These are phyloP conservation scores for Lasioglossum oenotherae DNA, from an alignment of 2,888 invertebrate species.

Conservation along the genomic window DNA sequence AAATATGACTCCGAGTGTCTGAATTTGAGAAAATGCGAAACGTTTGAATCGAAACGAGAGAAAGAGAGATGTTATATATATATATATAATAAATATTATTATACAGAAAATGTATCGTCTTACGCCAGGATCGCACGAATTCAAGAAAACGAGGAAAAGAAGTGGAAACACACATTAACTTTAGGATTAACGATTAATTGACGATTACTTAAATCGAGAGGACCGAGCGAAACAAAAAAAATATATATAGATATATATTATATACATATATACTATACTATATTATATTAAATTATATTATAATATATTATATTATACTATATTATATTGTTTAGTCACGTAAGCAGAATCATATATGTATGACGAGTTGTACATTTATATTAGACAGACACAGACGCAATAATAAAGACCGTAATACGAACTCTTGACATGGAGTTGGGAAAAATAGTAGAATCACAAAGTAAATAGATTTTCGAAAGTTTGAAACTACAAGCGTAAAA, in stretches of 20 bases:
- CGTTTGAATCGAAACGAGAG: neutral
- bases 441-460: neutral
- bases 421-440: conserved; percentile 10
- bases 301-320: conserved; percentile 65
- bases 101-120: conserved; percentile 40
- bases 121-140: conserved; percentile 30
- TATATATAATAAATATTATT: conserved; percentile 7
- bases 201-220: conserved; percentile 54
- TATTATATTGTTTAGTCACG: conserved; percentile 68
- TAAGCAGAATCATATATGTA: conserved; percentile 80
- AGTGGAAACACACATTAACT: conserved; percentile 40
- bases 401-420: conserved; percentile 67
- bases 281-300: conserved; percentile 62
- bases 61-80: conserved; percentile 1
- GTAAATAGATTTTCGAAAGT: neutral
- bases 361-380: conserved; percentile 83
- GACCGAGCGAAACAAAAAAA: conserved; percentile 54
- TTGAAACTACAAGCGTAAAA: neutral
- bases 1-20: neutral
- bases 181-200: conserved; percentile 55
- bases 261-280: conserved; percentile 45
- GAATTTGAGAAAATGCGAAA: neutral
- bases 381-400: conserved; percentile 77
- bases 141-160: conserved; percentile 21
- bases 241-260: conserved; percentile 48